phyloP scores from a whole-genome alignment of 2,797 vertebrate species.

The Mormyrus proboscirostris region DNA sequence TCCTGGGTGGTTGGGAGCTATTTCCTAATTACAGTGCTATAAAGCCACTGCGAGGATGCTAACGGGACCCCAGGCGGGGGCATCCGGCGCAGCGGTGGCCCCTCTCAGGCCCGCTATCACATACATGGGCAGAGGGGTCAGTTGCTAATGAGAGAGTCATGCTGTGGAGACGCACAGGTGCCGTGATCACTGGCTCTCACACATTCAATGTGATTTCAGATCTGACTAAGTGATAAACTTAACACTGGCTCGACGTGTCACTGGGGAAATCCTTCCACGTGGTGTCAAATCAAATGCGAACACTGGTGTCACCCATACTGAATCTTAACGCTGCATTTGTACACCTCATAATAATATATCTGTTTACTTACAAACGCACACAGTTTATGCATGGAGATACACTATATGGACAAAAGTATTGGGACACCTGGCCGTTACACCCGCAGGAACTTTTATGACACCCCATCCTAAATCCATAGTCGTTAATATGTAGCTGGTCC shows the following conservation, averaged over 20 bases:
- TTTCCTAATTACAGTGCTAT: conserved; percentile 56
- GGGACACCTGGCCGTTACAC: not conserved
- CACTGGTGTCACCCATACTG: no score
- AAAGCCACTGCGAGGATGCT: conserved; percentile 49
- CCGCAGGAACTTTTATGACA: not conserved
- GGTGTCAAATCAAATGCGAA: not conserved
- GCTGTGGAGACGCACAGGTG: not conserved
- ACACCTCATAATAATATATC: not conserved
- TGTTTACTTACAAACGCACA: not conserved
- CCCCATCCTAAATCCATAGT: not conserved
- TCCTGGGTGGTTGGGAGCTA: conserved; percentile 25
- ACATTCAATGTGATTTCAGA: not conserved
- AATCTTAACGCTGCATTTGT: not conserved
- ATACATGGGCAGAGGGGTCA: not conserved
- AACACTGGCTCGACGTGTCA: not conserved
- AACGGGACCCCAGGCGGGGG: conserved; percentile 40
- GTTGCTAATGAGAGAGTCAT: not conserved
- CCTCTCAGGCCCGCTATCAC: not conserved
- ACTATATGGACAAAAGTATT: not conserved
- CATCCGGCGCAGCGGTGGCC: not conserved
- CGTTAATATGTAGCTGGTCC: not conserved
- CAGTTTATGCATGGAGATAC: not conserved
- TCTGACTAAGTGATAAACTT: not conserved
- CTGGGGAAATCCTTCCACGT: not conserved
- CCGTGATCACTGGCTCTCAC: not conserved